phyloP scores from a whole-genome alignment of 2,888 invertebrate species.

The Parnassius apollo region DNA sequence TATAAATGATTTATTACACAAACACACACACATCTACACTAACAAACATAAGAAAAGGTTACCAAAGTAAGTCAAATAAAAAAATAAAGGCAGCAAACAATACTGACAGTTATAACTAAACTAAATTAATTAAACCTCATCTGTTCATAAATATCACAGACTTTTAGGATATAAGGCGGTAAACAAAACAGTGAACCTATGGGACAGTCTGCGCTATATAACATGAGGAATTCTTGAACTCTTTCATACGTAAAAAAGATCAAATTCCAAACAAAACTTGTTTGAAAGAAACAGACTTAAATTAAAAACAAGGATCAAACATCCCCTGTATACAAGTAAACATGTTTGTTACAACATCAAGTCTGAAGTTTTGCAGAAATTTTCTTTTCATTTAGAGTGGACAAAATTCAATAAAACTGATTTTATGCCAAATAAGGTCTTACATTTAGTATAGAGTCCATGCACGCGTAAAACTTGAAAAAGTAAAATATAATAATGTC shows the following conservation, averaged over 20 bases:
- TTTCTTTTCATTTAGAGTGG: conserved; percentile 1
- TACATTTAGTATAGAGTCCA: conserved; percentile 10
- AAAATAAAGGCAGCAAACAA: conserved; percentile 17
- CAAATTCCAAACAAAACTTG: conserved; percentile 26
- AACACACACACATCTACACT: not conserved
- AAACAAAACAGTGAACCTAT: conserved; percentile 5
- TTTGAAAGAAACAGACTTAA: conserved; percentile 19
- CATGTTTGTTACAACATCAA: conserved; percentile 4
- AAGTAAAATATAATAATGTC: conserved; percentile 4
- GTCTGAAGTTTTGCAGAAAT: conserved; percentile 22
- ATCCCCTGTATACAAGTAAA: conserved; percentile 9
- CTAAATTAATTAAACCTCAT: conserved; percentile 27
- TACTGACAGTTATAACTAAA: conserved; percentile 27
- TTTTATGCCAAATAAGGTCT: not conserved
- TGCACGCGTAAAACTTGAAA: conserved; percentile 4
- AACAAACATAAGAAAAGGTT: conserved; percentile 15
- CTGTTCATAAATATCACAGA: conserved; percentile 24
- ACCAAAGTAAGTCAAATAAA: conserved; percentile 22
- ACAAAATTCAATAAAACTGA: too few species aligned
- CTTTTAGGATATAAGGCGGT: conserved; percentile 15
- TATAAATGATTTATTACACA: not conserved
- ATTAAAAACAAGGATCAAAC: conserved; percentile 21
- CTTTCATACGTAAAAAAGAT: conserved; percentile 25
- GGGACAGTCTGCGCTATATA: conserved; percentile 19
- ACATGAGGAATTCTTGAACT: conserved; percentile 27